These are phyloP conservation scores for Sparus aurata DNA, from an alignment of 2,797 vertebrate genomes.

Conservation along the genomic window DNA sequence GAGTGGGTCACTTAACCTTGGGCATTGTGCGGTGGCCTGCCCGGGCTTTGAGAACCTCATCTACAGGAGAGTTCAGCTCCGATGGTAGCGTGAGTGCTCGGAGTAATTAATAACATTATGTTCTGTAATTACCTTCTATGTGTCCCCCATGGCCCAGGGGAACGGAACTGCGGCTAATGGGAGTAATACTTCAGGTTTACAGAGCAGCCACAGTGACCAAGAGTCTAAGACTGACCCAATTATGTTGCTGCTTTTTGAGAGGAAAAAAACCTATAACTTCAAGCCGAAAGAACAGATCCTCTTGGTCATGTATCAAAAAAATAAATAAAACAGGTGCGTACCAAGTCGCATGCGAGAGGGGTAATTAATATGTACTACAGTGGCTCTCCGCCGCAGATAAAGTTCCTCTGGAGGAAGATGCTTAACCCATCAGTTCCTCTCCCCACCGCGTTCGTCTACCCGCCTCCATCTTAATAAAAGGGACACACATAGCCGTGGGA, in stretches of 20 bases:
- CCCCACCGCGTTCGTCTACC: conserved; percentile 45
- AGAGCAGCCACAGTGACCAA: conserved; percentile 65
- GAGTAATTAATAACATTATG: conserved; percentile 86
- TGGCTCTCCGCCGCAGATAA: conserved; percentile 63
- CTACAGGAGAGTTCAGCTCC: conserved; percentile 61
- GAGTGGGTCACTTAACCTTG: conserved; percentile 72
- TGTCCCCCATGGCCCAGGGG: conserved; percentile 73
- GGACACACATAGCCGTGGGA: conserved; percentile 68
- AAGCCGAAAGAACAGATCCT: conserved; percentile 21
- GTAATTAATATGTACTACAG: conserved; percentile 66
- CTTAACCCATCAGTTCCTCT: conserved; percentile 72
- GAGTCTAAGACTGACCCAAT: conserved; percentile 66
- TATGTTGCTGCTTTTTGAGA: conserved; percentile 52
- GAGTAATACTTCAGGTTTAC: conserved; percentile 73
- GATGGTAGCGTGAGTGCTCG: conserved; percentile 53
- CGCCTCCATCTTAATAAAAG: conserved; percentile 73
- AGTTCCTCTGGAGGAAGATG: conserved; percentile 70
- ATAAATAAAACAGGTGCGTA: conserved; percentile 50
- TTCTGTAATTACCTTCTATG: conserved; percentile 83
- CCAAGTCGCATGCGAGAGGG: conserved; percentile 18
- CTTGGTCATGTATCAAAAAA: conserved; percentile 3
- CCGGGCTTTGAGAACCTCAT: conserved; percentile 58
- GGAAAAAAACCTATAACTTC: conserved; percentile 36
- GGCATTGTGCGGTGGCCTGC: conserved; percentile 45
- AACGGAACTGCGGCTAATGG: conserved; percentile 75